Percentiles rank a stretch among this genome's conserved stretches.
Conservation (phyloP, 2,888 invertebrate species). For the Ceriagrion tenellum region DNA sequence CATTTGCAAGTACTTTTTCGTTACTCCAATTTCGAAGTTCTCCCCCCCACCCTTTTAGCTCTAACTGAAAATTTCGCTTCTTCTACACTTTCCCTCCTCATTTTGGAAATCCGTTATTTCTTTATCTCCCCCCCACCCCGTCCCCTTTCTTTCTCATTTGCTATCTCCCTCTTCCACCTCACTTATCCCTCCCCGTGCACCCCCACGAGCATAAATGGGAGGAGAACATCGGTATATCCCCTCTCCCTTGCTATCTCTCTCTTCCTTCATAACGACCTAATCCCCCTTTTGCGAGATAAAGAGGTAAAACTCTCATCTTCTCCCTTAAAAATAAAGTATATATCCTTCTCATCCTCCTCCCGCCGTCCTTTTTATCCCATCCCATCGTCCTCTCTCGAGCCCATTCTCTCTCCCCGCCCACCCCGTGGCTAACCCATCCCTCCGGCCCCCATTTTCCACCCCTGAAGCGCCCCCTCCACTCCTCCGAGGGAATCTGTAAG, state of each 20-base stretch:
- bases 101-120: neutral
- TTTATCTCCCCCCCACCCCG: neutral
- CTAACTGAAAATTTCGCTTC: neutral
- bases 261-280: constrained; percentile 63
- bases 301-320: constrained; percentile 48
- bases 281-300: constrained; percentile 55
- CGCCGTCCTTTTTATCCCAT: neutral
- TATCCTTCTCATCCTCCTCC: neutral
- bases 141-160: neutral
- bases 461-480: no score
- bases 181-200: neutral
- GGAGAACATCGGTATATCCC: neutral
- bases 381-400: neutral
- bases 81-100: constrained; percentile 1
- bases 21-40: neutral
- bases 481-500: constrained; percentile 14
- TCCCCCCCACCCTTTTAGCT: neutral
- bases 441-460: neutral
- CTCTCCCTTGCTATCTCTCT: neutral
- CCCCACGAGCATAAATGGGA: neutral
- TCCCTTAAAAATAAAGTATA: constrained; percentile 43
- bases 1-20: neutral
- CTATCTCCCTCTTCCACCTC: neutral
- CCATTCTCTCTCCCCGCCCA: neutral
- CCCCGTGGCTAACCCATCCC: neutral